Evolutionary conservation across 2,797 vertebrate species (phyloP).

Genomic region (Notolabrus celidotus): DNA sequence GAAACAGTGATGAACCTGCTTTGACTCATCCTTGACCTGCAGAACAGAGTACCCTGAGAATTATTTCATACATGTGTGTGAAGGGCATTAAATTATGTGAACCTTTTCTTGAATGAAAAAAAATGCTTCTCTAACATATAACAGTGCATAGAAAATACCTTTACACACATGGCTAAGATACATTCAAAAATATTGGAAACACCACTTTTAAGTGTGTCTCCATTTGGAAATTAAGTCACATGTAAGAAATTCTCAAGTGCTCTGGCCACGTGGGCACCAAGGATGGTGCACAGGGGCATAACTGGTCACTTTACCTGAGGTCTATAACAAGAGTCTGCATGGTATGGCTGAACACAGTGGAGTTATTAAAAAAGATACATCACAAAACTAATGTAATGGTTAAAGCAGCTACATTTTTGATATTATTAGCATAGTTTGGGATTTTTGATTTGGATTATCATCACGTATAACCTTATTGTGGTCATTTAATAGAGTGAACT

Average conservation of each 20-base stretch:
- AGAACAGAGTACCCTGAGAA: conserved; percentile 40
- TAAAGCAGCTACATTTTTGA: neutral
- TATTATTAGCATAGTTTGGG: neutral
- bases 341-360: conserved; percentile 82
- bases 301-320: conserved; percentile 87
- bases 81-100: neutral
- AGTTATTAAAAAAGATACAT: conserved; percentile 26
- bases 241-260: conserved; percentile 31
- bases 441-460: neutral
- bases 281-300: conserved; percentile 91
- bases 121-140: neutral
- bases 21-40: conserved; percentile 76
- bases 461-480: neutral
- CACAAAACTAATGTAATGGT: neutral
- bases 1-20: conserved; percentile 86
- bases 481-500: neutral
- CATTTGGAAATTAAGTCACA: neutral
- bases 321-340: conserved; percentile 97
- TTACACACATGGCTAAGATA: neutral
- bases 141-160: neutral
- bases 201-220: neutral
- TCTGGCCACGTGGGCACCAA: conserved; percentile 51
- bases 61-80: conserved; percentile 6
- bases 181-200: conserved; percentile 2
- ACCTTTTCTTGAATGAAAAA: neutral